Evolutionary conservation across 2,888 invertebrate genomes (phyloP).

Genomic region (Dynastes maya): DNA sequence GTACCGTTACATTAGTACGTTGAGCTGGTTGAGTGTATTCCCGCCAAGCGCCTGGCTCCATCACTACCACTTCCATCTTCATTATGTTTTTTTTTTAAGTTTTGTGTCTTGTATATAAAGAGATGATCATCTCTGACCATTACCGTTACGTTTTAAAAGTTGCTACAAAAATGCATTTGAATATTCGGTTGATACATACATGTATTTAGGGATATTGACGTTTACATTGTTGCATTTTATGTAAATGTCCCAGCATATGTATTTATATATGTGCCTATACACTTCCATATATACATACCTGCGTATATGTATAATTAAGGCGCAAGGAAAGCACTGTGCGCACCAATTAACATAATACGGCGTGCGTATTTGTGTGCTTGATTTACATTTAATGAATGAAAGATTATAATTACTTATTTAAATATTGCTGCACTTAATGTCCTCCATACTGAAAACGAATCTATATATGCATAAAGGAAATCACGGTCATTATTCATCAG

Average conservation of each 20-base stretch:
- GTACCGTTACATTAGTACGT: conserved; percentile 36
- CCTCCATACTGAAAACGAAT: conserved; percentile 13
- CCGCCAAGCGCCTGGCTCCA: neutral
- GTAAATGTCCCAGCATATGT: neutral
- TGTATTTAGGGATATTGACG: neutral
- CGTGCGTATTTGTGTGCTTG: conserved; percentile 30
- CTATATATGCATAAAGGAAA: conserved; percentile 34
- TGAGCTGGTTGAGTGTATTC: neutral
- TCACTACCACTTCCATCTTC: neutral
- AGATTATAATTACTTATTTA: conserved; percentile 48
- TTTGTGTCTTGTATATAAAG: neutral
- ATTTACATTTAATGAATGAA: conserved; percentile 48
- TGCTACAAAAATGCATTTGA: conserved; percentile 12
- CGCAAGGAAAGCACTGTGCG: conserved; percentile 27
- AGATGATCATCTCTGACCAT: too few species aligned
- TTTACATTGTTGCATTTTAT: neutral
- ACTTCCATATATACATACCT: neutral
- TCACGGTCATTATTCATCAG: conserved; percentile 22
- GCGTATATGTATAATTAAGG: neutral
- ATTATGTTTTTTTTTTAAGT: neutral
- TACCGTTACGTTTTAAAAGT: conserved; percentile 15
- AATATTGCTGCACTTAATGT: conserved; percentile 24
- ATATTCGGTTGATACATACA: neutral
- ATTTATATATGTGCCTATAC: neutral
- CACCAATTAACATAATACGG: conserved; percentile 46